phyloP scores from a whole-genome alignment of 1,140 invertebrate genomes.

The Bacillus rossius region DNA sequence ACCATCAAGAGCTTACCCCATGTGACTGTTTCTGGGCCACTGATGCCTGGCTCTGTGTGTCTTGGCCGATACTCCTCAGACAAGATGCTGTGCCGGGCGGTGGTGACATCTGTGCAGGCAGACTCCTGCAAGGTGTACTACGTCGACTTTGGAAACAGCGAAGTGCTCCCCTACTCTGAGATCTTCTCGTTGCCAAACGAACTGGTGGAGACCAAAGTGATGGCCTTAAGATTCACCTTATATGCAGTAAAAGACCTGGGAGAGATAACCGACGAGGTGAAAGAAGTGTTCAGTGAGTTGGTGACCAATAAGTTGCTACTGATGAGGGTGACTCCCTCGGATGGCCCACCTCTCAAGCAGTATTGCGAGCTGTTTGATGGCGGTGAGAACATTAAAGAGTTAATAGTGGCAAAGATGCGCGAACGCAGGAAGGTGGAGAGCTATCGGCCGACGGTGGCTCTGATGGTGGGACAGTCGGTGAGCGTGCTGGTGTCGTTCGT shows the following conservation, averaged over 20 bases:
- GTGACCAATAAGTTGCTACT: slow-evolving; percentile 53
- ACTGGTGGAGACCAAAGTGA: slow-evolving; percentile 55
- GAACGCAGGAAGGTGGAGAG: background rate
- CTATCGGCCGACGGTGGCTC: background rate
- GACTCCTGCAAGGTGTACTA: slow-evolving; percentile 60
- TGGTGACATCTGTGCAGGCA: slow-evolving; percentile 59
- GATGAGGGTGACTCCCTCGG: slow-evolving; percentile 55
- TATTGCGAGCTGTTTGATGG: slow-evolving; percentile 58
- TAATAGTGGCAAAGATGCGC: slow-evolving; percentile 44
- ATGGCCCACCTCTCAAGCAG: slow-evolving; percentile 61
- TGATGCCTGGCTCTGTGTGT: slow-evolving; percentile 62
- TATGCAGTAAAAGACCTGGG: slow-evolving; percentile 58
- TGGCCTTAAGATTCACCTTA: slow-evolving; percentile 65
- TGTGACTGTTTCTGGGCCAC: slow-evolving; percentile 46
- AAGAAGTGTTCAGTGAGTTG: slow-evolving; percentile 60
- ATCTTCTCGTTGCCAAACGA: slow-evolving; percentile 66
- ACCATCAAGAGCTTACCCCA: slow-evolving; percentile 50
- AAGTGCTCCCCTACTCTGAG: slow-evolving; percentile 56
- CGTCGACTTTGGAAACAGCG: slow-evolving; percentile 71
- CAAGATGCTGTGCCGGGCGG: slow-evolving; percentile 59
- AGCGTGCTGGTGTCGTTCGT: slow-evolving; percentile 62
- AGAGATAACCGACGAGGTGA: slow-evolving; percentile 55
- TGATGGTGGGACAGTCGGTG: slow-evolving; percentile 27
- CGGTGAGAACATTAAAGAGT: slow-evolving; percentile 49
- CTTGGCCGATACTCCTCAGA: slow-evolving; percentile 59